phyloP scores from a whole-genome alignment of 1,140 invertebrate species.

The Tenebrio molitor region DNA sequence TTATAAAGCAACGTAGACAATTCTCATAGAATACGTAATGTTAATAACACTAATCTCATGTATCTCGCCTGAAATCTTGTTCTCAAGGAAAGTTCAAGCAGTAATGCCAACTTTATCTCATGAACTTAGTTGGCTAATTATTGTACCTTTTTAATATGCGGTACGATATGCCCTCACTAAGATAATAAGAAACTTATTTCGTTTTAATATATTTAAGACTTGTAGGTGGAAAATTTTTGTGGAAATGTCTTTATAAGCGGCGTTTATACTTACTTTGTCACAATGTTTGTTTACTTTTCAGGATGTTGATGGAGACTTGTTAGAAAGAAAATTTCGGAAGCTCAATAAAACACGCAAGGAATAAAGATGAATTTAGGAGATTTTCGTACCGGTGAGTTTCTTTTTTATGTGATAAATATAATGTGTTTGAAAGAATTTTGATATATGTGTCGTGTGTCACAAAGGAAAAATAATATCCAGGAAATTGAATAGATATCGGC shows the following conservation, averaged over 20 bases:
- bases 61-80: constrained; percentile 44
- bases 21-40: constrained; percentile 51
- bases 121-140: constrained; percentile 48
- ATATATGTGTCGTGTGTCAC: constrained; percentile 46
- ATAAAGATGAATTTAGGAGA: constrained; percentile 41
- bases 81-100: constrained; percentile 49
- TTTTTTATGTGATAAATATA: constrained; percentile 46
- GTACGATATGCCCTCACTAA: constrained; percentile 41
- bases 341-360: constrained; percentile 33
- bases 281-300: constrained; percentile 38
- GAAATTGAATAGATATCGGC: constrained; percentile 46
- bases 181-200: constrained; percentile 34
- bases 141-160: constrained; percentile 45
- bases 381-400: constrained; percentile 44
- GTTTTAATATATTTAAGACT: no score
- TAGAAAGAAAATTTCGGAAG: constrained; percentile 41
- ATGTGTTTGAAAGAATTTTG: constrained; percentile 42
- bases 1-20: constrained; percentile 37
- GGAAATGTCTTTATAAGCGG: not conserved
- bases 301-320: constrained; percentile 38
- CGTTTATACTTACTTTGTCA: constrained; percentile 18
- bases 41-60: constrained; percentile 49
- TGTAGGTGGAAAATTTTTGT: not conserved
- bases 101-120: constrained; percentile 40
- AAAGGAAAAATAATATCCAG: constrained; percentile 44